Base-by-base conservation (phyloP, 2,113 vertebrate genomes). In the Callocephalon fimbriatum region DNA sequence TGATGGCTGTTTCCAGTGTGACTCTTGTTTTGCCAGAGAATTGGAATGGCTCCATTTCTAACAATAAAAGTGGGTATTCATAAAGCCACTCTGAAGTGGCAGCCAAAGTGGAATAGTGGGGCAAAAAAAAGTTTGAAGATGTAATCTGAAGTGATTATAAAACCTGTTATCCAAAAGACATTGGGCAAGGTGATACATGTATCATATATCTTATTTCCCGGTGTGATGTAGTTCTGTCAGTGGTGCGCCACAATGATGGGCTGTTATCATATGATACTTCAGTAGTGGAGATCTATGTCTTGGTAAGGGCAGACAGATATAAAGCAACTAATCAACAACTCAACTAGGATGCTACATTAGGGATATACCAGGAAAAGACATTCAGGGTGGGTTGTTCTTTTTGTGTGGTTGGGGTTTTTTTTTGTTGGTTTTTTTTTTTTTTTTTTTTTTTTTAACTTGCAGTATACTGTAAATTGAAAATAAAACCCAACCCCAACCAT, bases 401-500 rank as follows among this genome's bases (percentile, higher is more conserved):
- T 9, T 29, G 27, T 51, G 14, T 15, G 25, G 15, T 51, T 27
- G 2, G 15, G 42, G 6, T 44, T 50, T 48, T 48, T 48, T 27
- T 23, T 42, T 42, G 7, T 5, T 37, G 37, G 37, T 15, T 58
- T 26, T 15, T 45, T 7, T 2, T 9, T 31, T 51, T 68, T 48
- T 68, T 7, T 2, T 45, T 31, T 54, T 54, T 18, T 19, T 31
- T 54, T 54, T 21, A 58, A 35, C 12, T 58, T 58, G 1, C 1
- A 2, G 4, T 17, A 5, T 56, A 32, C 10, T 80, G 9, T 50
- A 70, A 68, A 72, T 56, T 22, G 37, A 32, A 92, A 92, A 47
- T 45, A 59, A 82, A 7, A 0, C 8, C 9, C 22, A 85, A 70
- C 14, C 5, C 17, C 0, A 48, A 15, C 6, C 4, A 22, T 53